Percentiles rank a stretch among this genome's conserved stretches.
These are phyloP conservation scores for Neocrepidodera transversa DNA, from an alignment of 2,888 invertebrate species.

Conservation along the genomic window DNA sequence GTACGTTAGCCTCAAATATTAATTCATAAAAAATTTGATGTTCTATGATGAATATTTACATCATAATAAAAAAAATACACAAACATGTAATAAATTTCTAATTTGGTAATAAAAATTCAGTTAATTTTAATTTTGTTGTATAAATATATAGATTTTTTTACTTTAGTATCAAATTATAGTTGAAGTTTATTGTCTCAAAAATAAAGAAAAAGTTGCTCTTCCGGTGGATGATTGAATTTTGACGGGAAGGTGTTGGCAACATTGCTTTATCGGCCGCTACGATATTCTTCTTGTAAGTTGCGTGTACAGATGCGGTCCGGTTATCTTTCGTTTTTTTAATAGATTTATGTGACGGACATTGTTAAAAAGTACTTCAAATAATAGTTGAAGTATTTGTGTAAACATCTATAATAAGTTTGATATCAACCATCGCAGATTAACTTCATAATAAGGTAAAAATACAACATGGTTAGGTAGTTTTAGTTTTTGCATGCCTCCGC, in stretches of 20 bases:
- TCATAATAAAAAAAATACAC: too few species aligned
- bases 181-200: too few species aligned
- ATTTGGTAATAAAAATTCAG: too few species aligned
- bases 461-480: constrained; percentile 37
- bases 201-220: background rate
- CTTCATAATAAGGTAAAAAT: constrained; percentile 42
- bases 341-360: constrained; percentile 44
- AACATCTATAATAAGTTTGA: constrained; percentile 15
- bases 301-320: constrained; percentile 43
- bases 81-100: too few species aligned
- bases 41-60: too few species aligned
- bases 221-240: background rate
- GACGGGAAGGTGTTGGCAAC: constrained; percentile 3
- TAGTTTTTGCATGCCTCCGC: constrained; percentile 45
- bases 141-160: too few species aligned
- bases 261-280: constrained; percentile 42
- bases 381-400: constrained; percentile 32
- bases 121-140: too few species aligned
- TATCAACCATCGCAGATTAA: constrained; percentile 25
- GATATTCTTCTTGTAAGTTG: constrained; percentile 35
- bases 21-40: too few species aligned
- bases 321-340: constrained; percentile 37
- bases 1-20: too few species aligned
- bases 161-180: too few species aligned
- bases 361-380: constrained; percentile 41